Base-by-base conservation (phyloP, 2,888 invertebrate genomes). In the Venustoraphidia nigricollis region DNA sequence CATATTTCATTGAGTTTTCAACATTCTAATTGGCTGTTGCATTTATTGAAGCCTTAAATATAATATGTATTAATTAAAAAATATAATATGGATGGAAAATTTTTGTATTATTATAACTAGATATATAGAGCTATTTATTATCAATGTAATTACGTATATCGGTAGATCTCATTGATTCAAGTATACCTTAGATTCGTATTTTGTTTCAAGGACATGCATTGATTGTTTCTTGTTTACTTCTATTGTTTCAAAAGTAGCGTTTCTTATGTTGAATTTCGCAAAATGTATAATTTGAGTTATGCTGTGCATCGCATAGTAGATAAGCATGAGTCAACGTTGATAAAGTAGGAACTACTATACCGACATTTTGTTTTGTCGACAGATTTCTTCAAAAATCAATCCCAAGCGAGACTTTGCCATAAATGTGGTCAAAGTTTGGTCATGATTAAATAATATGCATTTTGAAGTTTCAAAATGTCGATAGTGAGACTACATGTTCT, bases 91-190 rank as follows among this genome's bases (percentile, higher is more conserved):
- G 39, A 39, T 39, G 39, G 39, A 39, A 39, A 39, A 13, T 14
- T 39, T 11, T 39, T 39, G 39, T 13, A 39, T 13, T 39, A 39
- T 39, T 13, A 13, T 39, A 39, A 39, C 14, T 11, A 39, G 14
- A 39, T 39, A 39, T 11, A 39, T 39, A 14, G 40, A 39, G 40
- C 11, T 9, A 42, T 34, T 42, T 42, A 42, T 42, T 42, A 42
- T 42, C 42, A 34, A 42, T 27, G 14, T 42, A 39, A 39, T 42
- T 42, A 42, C 42, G 42, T 42, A 42, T 42, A 17, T 42, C 42
- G 34, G 42, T 42, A 42, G 34, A 27, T 27, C 27, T 13, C 14
- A 39, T 11, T 13, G 14, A 39, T 39, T 13, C 14, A 11, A 13
- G 39, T 13, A 39, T 39, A 13, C 14, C 39, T 39, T 39, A 13